These are phyloP conservation scores for Pyxicephalus adspersus DNA, from an alignment of 2,113 vertebrate species.

Conservation along the genomic window DNA sequence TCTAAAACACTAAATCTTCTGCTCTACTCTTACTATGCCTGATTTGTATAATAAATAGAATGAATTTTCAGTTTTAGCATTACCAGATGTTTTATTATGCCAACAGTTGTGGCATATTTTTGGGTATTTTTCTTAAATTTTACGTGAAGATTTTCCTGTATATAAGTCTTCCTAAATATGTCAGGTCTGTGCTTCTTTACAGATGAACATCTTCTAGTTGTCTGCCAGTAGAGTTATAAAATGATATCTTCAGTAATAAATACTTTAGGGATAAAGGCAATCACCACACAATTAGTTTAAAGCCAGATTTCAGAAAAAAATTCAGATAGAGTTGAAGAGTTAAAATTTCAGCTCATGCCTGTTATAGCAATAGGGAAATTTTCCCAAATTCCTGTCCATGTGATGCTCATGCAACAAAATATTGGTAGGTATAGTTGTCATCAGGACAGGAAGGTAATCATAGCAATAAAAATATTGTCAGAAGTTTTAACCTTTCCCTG, in stretches of 20 bases:
- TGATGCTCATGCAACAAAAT: no score
- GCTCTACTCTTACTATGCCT: conserved; percentile 39
- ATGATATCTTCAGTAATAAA: neutral
- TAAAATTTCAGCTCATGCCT: no score
- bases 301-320: no score
- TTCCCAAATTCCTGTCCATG: no score
- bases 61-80: conserved; percentile 27
- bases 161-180: neutral
- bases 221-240: neutral
- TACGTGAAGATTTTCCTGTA: neutral
- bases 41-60: conserved; percentile 40
- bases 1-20: neutral
- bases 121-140: neutral
- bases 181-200: neutral
- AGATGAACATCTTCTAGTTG: neutral
- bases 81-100: neutral
- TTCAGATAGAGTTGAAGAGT: no score
- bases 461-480: no score
- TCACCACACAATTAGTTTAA: no score
- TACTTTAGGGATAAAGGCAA: neutral
- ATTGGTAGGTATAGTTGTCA: no score
- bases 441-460: no score
- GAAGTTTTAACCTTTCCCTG: no score
- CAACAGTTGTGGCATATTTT: neutral
- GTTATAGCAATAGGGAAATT: no score